A percentile compares a stretch with the other conserved stretches of the same genome.
Conservation (phyloP, 2,113 vertebrate genomes). For the Willisornis vidua region DNA sequence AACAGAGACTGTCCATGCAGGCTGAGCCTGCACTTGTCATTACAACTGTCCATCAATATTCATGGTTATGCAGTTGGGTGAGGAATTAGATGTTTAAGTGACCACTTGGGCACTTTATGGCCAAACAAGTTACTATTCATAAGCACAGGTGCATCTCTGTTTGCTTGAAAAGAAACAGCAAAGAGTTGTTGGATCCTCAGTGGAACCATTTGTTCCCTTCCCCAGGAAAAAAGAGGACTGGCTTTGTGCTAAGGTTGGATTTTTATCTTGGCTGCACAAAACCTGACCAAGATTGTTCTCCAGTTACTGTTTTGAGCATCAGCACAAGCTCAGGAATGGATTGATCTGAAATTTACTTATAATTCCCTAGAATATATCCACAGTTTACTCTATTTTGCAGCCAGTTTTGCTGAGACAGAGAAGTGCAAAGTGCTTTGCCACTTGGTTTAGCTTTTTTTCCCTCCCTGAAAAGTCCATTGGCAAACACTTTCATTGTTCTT, state of each 20-base stretch:
- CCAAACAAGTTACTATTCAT: not conserved
- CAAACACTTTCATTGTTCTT: not conserved
- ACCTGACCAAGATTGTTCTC: not conserved
- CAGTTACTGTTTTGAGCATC: not conserved
- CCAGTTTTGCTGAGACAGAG: not conserved
- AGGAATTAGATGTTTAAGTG: not conserved
- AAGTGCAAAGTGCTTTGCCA: not conserved
- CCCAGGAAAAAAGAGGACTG: not conserved
- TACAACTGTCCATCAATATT: not conserved
- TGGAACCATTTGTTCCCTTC: not conserved
- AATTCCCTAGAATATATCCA: not conserved
- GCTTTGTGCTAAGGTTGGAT: not conserved
- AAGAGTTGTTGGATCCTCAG: not conserved
- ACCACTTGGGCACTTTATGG: not conserved
- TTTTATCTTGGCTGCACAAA: not conserved
- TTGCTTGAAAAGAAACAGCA: not conserved
- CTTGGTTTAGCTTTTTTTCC: not conserved
- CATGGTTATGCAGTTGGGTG: not conserved
- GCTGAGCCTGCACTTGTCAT: not conserved
- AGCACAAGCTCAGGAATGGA: not conserved
- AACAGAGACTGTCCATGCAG: not conserved
- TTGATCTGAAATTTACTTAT: not conserved
- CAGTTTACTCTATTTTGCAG: not conserved
- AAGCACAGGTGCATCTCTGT: not conserved
- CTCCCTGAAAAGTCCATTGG: not conserved